Percentiles rank a stretch among this genome's conserved stretches.
Conservation (phyloP, 1,140 invertebrate genomes). For the Cotesia typhae region DNA sequence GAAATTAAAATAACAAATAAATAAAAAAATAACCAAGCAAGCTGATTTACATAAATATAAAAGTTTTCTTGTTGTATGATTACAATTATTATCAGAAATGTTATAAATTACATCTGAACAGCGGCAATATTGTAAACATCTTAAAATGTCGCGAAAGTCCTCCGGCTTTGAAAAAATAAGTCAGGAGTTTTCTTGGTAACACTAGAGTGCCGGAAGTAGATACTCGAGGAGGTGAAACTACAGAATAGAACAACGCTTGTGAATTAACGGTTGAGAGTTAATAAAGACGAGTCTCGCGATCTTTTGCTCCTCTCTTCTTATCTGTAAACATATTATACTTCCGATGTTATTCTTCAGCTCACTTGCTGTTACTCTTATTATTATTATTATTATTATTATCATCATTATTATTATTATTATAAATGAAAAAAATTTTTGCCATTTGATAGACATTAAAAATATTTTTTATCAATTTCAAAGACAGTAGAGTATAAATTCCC, state of each 20-base stretch:
- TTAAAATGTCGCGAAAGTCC: conserved; percentile 30
- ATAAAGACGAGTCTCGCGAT: conserved; percentile 43
- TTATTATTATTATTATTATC: not conserved
- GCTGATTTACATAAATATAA: conserved; percentile 35
- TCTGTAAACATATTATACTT: too few species aligned
- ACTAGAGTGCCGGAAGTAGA: conserved; percentile 28
- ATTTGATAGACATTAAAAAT: too few species aligned
- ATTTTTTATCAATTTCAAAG: too few species aligned
- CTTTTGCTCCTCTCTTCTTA: not conserved
- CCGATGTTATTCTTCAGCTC: not conserved
- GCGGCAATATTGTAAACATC: not conserved
- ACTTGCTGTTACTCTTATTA: not conserved
- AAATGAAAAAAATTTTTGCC: too few species aligned
- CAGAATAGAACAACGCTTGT: conserved; percentile 7
- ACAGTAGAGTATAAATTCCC: too few species aligned
- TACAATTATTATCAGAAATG: not conserved
- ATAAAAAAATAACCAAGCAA: conserved; percentile 1
- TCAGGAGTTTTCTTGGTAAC: not conserved
- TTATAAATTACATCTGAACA: not conserved
- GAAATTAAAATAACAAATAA: too few species aligned
- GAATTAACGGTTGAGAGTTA: conserved; percentile 42
- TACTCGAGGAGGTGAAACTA: conserved; percentile 25
- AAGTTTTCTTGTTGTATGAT: not conserved
- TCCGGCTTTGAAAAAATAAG: conserved; percentile 9
- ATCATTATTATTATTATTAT: not conserved